Evolutionary conservation across 2,888 invertebrate species (phyloP), one percentile per base, ranked within the genome.

Genomic region (Eulithis testata): DNA sequence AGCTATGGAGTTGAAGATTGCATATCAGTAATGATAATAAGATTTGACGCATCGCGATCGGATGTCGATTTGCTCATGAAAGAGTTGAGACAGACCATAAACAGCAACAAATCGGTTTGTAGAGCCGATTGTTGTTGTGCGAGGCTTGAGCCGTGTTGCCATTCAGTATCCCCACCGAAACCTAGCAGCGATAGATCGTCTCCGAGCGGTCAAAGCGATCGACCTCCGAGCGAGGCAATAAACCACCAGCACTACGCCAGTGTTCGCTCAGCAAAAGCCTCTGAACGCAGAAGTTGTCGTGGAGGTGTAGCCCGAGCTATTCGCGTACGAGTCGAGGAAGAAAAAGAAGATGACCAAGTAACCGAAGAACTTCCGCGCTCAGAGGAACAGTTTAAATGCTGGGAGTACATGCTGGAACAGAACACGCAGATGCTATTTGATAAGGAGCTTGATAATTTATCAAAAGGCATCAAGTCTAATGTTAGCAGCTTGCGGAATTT

Each of bases 391-490:
- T 97, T 97, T 80, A 96, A 97, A 82, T 98, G 97, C 81, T 98
- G 98, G 98, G 98, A 98, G 77, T 98, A 98, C 78, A 97, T 98
- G 97, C 87, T 98, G 55, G 98, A 98, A 81, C 97, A 97, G 84
- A 98, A 98, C 78, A 97, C 97, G 0, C 97, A 97, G 82, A 92
- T 97, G 82, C 81, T 98, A 2, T 98, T 98, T 78, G 97, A 97
- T 85, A 97, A 97, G 81, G 98, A 98, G 85, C 85, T 97, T 56
- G 97, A 97, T 78, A 97, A 97, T 44, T 88, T 97, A 51, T 95
- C 96, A 0, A 95, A 95, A 80, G 95, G 94, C 0, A 94, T 94
- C 21, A 94, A 94, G 74, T 93, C 94, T 0, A 94, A 89, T 63
- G 89, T 88, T 6, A 91, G 94, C 74, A 89, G 93, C 63, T 80